Evolutionary conservation across 2,113 vertebrate species (phyloP), one percentile per base, ranked within the genome.

Genomic region (Alethe castanea): DNA sequence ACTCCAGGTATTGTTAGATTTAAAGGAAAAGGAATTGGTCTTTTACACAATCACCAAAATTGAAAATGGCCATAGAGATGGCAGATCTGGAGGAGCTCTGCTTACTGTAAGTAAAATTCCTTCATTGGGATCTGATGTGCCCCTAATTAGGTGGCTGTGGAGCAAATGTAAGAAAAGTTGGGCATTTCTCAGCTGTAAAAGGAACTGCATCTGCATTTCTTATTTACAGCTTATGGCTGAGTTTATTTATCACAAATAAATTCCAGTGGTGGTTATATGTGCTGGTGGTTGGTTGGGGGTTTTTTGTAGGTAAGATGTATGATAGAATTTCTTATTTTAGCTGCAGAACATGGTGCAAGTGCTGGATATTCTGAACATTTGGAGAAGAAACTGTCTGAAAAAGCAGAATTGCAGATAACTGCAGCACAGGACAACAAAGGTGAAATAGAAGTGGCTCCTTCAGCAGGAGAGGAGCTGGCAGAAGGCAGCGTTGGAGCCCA

Each of bases 41-140:
- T 92, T 53, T 76, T 19, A 50, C 14, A 28, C 28, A 26, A 5
- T 31, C 31, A 16, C 26, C 40, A 31, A 19, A 88, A 73, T 36
- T 19, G n/a, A 81, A 66, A 67, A 7, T 11, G 52, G 69, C 22
- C 0, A 1, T n/a, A 62, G 52, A 61, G 33, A 7, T 76, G 61
- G 23, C 59, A 86, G 61, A 71, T 81, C 12, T 71, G 29, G 25
- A 71, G 54, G 71, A 86, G 35, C 26, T 87, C 60, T 66, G 28
- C 45, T 72, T 73, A 6, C 24, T 45, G 64, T 44, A 35, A 65
- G 56, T 53, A 28, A 19, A 65, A 61, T 77, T 40, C 48, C 35
- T 64, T 81, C 14, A 4, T 1, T 1, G 19, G 44, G 29, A 13
- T 50, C 54, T 42, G 26, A 16, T 0, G 0, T n/a, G 22, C 19